phyloP scores from a whole-genome alignment of 1,140 invertebrate genomes.

The Drosophila oshimai region DNA sequence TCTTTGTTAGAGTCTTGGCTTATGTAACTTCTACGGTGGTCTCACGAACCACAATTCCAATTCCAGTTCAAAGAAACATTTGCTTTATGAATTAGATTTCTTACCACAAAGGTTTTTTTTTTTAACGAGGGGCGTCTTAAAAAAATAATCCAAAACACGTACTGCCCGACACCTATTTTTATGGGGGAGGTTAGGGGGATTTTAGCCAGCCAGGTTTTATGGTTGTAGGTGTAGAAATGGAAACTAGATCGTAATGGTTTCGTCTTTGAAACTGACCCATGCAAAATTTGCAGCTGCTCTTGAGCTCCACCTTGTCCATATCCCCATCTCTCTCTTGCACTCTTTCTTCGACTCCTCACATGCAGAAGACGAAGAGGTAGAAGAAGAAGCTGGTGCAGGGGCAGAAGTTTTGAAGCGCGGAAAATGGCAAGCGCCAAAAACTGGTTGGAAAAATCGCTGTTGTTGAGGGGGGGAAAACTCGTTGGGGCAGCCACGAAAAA shows the following conservation, averaged over 20 bases:
- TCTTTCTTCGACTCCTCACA: conserved; percentile 15
- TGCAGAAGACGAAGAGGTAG: conserved; percentile 8
- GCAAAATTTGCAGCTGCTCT: conserved; percentile 34
- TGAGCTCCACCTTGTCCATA: conserved; percentile 14
- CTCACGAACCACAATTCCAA: conserved; percentile 24
- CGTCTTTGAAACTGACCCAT: conserved; percentile 27
- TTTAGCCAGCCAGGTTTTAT: conserved; percentile 1
- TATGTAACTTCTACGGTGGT: conserved; percentile 18
- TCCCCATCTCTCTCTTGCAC: conserved; percentile 4
- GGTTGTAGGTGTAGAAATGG: conserved; percentile 1
- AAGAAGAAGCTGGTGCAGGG: conserved; percentile 26
- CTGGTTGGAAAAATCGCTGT: conserved; percentile 71
- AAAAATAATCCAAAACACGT: conserved; percentile 75
- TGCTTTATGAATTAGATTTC: conserved; percentile 21
- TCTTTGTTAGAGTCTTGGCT: conserved; percentile 15
- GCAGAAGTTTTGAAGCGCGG: conserved; percentile 61
- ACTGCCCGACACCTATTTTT: conserved; percentile 25
- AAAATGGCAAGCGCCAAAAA: conserved; percentile 79
- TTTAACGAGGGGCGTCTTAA: conserved; percentile 26
- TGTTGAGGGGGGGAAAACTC: conserved; percentile 31
- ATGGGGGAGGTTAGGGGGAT: background rate
- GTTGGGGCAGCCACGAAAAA: conserved; percentile 39
- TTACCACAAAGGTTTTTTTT: conserved; percentile 38
- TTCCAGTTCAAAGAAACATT: conserved; percentile 11
- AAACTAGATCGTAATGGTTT: conserved; percentile 15